Evolutionary conservation across 2,888 invertebrate species (phyloP).

Genomic region (Epinotia brunnichana): DNA sequence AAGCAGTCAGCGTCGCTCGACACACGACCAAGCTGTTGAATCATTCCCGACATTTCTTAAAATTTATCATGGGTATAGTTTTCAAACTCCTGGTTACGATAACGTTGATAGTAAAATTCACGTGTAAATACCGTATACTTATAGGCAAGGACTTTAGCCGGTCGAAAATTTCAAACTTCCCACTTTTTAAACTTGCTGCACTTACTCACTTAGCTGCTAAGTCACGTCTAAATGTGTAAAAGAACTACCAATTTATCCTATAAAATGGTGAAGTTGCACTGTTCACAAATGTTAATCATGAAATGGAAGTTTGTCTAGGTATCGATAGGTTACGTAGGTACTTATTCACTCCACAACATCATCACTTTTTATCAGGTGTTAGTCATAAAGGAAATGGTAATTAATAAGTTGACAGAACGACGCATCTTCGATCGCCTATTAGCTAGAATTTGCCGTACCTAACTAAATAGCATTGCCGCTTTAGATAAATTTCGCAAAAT

Average conservation of each 20-base stretch:
- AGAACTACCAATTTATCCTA: too few species aligned
- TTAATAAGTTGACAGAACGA: not conserved
- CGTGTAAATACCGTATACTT: too few species aligned
- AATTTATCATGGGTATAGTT: not conserved
- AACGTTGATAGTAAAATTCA: not conserved
- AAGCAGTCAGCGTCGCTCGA: not conserved
- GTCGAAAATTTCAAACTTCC: too few species aligned
- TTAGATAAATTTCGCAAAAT: slow-evolving; percentile 56
- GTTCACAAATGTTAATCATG: too few species aligned
- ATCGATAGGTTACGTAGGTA: slow-evolving; percentile 8
- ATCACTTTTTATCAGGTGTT: slow-evolving; percentile 31
- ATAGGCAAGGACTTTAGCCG: too few species aligned
- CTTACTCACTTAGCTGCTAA: too few species aligned
- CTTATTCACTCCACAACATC: slow-evolving; percentile 15
- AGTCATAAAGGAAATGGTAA: slow-evolving; percentile 24
- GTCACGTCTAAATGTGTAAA: not conserved
- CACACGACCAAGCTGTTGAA: not conserved
- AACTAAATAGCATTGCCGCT: slow-evolving; percentile 18
- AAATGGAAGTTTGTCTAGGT: too few species aligned
- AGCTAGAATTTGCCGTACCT: slow-evolving; percentile 43
- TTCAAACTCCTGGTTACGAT: not conserved
- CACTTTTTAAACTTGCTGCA: too few species aligned
- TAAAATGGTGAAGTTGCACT: too few species aligned
- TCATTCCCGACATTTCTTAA: not conserved
- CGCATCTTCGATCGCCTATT: not conserved